Conservation (phyloP, 2,888 invertebrate species). For the Esperia sulphurella region DNA sequence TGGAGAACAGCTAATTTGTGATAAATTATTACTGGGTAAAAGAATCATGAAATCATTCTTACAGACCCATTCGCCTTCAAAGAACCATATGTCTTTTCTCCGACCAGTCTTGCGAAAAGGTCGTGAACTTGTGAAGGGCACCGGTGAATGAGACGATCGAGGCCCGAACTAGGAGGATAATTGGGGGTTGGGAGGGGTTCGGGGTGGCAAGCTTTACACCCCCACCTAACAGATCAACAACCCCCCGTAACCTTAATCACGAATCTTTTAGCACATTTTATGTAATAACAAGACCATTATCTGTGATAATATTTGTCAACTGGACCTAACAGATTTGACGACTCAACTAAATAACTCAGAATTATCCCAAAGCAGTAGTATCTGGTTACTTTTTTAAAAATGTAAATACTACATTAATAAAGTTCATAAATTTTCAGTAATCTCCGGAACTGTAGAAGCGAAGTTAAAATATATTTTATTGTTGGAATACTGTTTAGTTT, state of each 20-base stretch:
- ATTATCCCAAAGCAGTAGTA: too few relatives aligned
- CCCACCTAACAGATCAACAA: slow-evolving; percentile 66
- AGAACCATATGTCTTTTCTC: slow-evolving; percentile 48
- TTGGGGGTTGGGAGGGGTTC: neutral
- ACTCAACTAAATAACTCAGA: too few relatives aligned
- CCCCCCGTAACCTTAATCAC: slow-evolving; percentile 67
- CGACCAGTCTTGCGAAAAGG: slow-evolving; percentile 52
- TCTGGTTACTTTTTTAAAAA: too few relatives aligned
- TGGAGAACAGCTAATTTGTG: too few relatives aligned
- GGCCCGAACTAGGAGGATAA: slow-evolving; percentile 30
- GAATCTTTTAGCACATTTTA: slow-evolving; percentile 16
- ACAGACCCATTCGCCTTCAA: slow-evolving; percentile 30
- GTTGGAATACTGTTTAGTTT: too few relatives aligned
- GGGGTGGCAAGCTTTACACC: slow-evolving; percentile 21
- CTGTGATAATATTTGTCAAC: too few relatives aligned
- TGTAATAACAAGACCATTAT: too few relatives aligned
- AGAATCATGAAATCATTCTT: neutral
- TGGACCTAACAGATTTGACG: neutral
- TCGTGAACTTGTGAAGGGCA: slow-evolving; percentile 61
- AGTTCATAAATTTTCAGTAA: too few relatives aligned
- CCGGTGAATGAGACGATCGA: slow-evolving; percentile 54
- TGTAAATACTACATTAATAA: too few relatives aligned
- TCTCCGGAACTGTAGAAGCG: too few relatives aligned
- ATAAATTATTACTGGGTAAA: too few relatives aligned
- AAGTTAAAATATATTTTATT: too few relatives aligned